Conservation (phyloP, 2,113 vertebrate species). For the Chamaea fasciata region DNA sequence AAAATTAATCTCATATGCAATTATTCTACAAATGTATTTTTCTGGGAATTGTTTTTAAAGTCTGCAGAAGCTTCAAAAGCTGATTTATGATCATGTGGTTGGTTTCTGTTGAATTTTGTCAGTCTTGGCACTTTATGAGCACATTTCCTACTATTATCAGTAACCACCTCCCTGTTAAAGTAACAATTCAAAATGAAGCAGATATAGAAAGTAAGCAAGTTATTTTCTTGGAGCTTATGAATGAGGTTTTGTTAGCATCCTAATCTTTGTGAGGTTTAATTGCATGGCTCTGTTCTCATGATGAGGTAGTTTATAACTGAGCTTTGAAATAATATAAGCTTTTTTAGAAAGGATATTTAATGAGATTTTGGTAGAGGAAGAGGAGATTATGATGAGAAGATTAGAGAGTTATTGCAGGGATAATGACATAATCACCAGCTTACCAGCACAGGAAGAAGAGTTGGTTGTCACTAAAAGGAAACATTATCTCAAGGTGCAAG, state of each 20-base stretch:
- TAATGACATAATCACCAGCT: slow-evolving; percentile 21
- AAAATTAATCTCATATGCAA: background rate
- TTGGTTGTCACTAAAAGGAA: background rate
- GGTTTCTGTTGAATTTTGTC: background rate
- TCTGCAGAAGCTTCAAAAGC: background rate
- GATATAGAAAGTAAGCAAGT: background rate
- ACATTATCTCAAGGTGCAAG: background rate
- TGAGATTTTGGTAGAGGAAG: slow-evolving; percentile 8
- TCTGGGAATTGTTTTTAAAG: background rate
- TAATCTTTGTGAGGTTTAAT: slow-evolving; percentile 36
- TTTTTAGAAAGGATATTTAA: slow-evolving; percentile 13
- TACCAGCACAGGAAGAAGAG: background rate
- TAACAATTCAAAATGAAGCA: background rate
- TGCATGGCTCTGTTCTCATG: background rate
- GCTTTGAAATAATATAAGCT: slow-evolving; percentile 4
- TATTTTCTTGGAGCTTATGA: slow-evolving; percentile 11
- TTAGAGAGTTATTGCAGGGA: slow-evolving; percentile 19
- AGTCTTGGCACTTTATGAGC: background rate
- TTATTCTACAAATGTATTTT: background rate
- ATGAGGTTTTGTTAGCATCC: background rate
- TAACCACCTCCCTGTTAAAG: slow-evolving; percentile 4
- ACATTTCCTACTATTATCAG: background rate
- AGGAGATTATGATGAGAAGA: slow-evolving; percentile 13
- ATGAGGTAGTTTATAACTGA: background rate
- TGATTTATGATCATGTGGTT: background rate